Percentiles rank a stretch among this genome's conserved stretches.
Evolutionary conservation across 1,140 invertebrate genomes (phyloP).

Genomic region (Diachasmimorpha longicaudata): DNA sequence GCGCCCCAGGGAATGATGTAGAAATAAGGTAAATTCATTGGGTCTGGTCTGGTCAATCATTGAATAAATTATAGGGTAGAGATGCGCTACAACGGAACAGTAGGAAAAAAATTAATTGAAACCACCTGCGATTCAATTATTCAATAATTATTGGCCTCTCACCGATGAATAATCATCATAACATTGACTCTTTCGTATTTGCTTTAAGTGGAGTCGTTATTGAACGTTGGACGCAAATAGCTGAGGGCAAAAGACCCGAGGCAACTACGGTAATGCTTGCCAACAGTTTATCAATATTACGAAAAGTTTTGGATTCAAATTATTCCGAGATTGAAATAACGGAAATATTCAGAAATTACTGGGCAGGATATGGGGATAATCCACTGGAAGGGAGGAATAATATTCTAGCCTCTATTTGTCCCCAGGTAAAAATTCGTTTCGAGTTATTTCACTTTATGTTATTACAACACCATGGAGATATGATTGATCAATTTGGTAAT

Average conservation of each 20-base stretch:
- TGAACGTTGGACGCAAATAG: constrained; percentile 73
- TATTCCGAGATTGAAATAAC: constrained; percentile 67
- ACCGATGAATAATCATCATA: background rate
- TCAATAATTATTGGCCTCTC: too few relatives aligned
- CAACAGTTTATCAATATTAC: constrained; percentile 50
- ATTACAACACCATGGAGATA: constrained; percentile 1
- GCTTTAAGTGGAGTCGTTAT: constrained; percentile 75
- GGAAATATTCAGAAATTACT: constrained; percentile 77
- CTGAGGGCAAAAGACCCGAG: constrained; percentile 68
- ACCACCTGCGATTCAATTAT: too few relatives aligned
- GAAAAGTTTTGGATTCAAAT: constrained; percentile 49
- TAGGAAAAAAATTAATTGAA: too few relatives aligned
- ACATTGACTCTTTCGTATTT: background rate
- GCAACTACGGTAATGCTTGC: constrained; percentile 55
- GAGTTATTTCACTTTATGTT: constrained; percentile 1
- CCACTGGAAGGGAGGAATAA: constrained; percentile 78
- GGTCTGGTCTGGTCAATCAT: background rate
- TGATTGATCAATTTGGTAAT: constrained; percentile 11
- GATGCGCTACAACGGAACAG: too few relatives aligned
- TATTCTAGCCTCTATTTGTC: constrained; percentile 84
- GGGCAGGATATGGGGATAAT: constrained; percentile 69
- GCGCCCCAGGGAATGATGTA: constrained; percentile 89
- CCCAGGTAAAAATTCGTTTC: constrained; percentile 67
- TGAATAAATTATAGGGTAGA: too few relatives aligned
- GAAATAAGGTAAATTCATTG: constrained; percentile 72